Conservation (phyloP, 2,888 invertebrate genomes). For the Villa cingulata region DNA sequence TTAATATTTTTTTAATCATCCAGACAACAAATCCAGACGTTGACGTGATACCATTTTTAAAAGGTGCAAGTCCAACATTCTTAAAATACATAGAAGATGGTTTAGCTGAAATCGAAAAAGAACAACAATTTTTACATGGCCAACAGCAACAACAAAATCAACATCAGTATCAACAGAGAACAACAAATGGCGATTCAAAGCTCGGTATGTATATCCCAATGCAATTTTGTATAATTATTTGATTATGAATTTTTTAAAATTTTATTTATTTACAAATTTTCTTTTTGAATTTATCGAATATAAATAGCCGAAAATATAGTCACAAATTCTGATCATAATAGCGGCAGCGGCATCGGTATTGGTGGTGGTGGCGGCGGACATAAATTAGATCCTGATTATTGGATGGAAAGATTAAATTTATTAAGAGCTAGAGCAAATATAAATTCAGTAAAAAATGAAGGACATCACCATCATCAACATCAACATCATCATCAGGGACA, state of each 20-base stretch:
- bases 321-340: not conserved
- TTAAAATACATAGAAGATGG: conserved; percentile 36
- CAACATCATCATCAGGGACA: too few species aligned
- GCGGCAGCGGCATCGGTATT: too few species aligned
- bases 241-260: not conserved
- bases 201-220: conserved; percentile 14
- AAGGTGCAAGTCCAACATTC: conserved; percentile 34
- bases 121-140: conserved; percentile 12
- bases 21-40: conserved; percentile 34
- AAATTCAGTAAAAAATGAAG: conserved; percentile 15
- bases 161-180: too few species aligned
- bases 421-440: conserved; percentile 25
- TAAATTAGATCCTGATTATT: conserved; percentile 31
- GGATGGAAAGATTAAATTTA: conserved; percentile 33
- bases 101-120: conserved; percentile 32
- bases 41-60: conserved; percentile 32
- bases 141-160: conserved; percentile 10
- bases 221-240: not conserved
- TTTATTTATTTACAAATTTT: not conserved
- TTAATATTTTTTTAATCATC: conserved; percentile 2
- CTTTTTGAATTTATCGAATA: not conserved
- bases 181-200: conserved; percentile 18
- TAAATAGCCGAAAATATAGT: not conserved
- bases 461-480: too few species aligned
- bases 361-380: too few species aligned